Percentiles rank a stretch among this genome's conserved stretches.
phyloP scores from a whole-genome alignment of 1,140 invertebrate species.

The Olivierus martensii region DNA sequence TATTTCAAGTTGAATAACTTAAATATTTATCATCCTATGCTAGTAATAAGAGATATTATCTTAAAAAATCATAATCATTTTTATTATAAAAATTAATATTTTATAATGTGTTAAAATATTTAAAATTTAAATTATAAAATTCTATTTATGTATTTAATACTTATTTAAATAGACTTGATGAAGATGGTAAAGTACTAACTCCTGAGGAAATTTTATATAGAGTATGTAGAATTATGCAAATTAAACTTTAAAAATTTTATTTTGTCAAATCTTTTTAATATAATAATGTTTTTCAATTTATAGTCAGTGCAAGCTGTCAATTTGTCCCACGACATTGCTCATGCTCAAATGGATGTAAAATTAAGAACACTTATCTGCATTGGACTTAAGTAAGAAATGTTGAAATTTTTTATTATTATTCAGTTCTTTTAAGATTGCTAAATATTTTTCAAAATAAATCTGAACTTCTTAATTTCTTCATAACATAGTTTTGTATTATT shows the following conservation, averaged over 20 bases:
- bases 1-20: too few relatives aligned
- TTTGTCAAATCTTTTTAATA: background rate
- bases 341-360: slow-evolving; percentile 98
- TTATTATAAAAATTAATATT: background rate
- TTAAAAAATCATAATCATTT: background rate
- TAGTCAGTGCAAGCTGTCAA: slow-evolving; percentile 93
- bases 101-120: background rate
- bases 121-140: too few relatives aligned
- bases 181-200: slow-evolving; percentile 96
- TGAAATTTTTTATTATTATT: too few relatives aligned
- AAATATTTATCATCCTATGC: too few relatives aligned
- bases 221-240: slow-evolving; percentile 19
- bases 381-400: slow-evolving; percentile 55
- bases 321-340: slow-evolving; percentile 82
- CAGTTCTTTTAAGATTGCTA: background rate
- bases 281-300: background rate
- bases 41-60: too few relatives aligned
- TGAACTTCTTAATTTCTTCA: background rate
- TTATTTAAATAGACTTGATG: slow-evolving; percentile 52
- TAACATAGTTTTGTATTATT: background rate
- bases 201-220: slow-evolving; percentile 78
- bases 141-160: too few relatives aligned
- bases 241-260: background rate
- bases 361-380: slow-evolving; percentile 86
- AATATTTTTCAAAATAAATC: too few relatives aligned